Evolutionary conservation across 2,113 vertebrate genomes (phyloP).

Genomic region (Phrynosoma blainvillii): DNA sequence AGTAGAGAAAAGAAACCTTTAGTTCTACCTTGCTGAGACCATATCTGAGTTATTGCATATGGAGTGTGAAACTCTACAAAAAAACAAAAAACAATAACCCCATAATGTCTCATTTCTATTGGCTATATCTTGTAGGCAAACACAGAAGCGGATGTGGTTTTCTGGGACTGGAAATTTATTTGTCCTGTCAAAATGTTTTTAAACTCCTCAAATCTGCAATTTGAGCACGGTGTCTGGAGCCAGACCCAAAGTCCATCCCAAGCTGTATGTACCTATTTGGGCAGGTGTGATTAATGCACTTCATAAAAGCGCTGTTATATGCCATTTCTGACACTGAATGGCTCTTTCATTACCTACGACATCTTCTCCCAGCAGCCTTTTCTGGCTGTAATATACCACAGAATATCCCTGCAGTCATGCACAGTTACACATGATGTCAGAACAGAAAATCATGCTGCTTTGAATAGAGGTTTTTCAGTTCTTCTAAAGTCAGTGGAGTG

Average conservation of each 20-base stretch:
- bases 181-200: constrained; percentile 70
- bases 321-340: constrained; percentile 14
- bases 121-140: constrained; percentile 41
- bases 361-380: neutral
- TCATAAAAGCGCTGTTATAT: constrained; percentile 27
- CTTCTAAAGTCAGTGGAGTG: neutral
- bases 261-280: constrained; percentile 6
- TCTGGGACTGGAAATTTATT: constrained; percentile 66
- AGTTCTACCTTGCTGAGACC: constrained; percentile 72
- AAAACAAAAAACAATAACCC: too few species aligned
- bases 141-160: constrained; percentile 65
- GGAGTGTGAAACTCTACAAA: constrained; percentile 56
- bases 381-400: constrained; percentile 26
- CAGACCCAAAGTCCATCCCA: constrained; percentile 45
- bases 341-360: constrained; percentile 36
- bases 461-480: constrained; percentile 4
- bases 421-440: constrained; percentile 46
- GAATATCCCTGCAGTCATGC: constrained; percentile 40
- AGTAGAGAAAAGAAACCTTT: constrained; percentile 67
- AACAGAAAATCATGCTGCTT: constrained; percentile 34
- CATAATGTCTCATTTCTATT: constrained; percentile 43
- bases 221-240: constrained; percentile 54
- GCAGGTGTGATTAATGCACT: constrained; percentile 23
- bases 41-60: constrained; percentile 68
- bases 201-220: constrained; percentile 64